Conservation (phyloP, 2,113 vertebrate species). For the Colossoma macropomum region DNA sequence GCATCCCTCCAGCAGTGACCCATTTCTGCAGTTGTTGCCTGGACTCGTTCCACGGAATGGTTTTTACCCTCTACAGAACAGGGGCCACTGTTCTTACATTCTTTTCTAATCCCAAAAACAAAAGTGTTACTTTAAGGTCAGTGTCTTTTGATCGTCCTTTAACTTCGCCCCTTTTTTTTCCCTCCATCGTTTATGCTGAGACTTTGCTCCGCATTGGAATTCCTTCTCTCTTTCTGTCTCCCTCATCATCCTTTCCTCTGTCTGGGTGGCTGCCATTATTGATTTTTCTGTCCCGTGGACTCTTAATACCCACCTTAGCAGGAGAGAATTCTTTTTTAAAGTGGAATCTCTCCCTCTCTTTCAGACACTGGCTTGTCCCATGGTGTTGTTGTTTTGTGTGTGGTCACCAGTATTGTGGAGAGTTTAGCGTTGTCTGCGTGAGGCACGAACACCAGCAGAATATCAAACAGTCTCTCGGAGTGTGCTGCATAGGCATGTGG, state of each 20-base stretch:
- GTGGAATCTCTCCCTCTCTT: background rate
- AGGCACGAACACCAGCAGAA: background rate
- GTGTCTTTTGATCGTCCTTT: constrained; percentile 35
- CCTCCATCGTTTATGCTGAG: constrained; percentile 23
- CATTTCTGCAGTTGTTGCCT: background rate
- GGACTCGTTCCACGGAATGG: background rate
- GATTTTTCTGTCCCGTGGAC: constrained; percentile 33
- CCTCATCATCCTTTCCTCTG: constrained; percentile 35
- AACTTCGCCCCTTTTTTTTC: background rate
- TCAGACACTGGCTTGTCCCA: background rate
- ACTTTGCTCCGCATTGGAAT: constrained; percentile 27
- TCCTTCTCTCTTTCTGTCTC: constrained; percentile 22
- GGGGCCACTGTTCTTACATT: background rate
- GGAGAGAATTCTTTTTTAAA: constrained; percentile 11
- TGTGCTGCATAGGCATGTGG: background rate
- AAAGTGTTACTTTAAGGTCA: background rate
- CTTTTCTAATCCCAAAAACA: background rate
- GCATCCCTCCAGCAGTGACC: background rate
- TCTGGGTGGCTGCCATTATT: constrained; percentile 36
- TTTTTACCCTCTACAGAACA: background rate
- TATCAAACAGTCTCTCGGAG: background rate
- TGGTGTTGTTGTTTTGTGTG: background rate
- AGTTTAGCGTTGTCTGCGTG: background rate
- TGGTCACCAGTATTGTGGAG: background rate
- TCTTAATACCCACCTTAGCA: constrained; percentile 15